phyloP scores from a whole-genome alignment of 2,797 vertebrate species.

The Arremon aurantiirostris region DNA sequence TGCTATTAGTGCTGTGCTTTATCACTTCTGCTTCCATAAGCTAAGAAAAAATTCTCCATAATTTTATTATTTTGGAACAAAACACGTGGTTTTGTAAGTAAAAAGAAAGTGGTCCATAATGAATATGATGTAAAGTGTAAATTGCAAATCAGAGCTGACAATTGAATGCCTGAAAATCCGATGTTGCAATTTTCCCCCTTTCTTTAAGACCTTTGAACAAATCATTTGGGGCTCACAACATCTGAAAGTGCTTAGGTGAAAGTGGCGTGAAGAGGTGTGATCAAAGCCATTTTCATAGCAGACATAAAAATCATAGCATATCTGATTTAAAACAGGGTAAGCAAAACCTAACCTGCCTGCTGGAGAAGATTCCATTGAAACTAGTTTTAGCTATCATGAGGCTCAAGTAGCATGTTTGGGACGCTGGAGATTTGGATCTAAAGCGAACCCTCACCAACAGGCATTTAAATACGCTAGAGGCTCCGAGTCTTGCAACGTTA shows the following conservation, averaged over 20 bases:
- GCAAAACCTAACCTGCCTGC: conserved; percentile 45
- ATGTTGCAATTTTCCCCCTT: conserved; percentile 43
- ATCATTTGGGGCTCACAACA: conserved; percentile 49
- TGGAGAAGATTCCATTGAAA: conserved; percentile 51
- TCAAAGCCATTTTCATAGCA: conserved; percentile 59
- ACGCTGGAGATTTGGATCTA: conserved; percentile 53
- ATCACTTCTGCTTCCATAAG: neutral
- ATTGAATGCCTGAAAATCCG: conserved; percentile 24
- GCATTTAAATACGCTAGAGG: conserved; percentile 44
- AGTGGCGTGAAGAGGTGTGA: conserved; percentile 57
- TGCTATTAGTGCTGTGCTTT: neutral
- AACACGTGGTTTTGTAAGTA: neutral
- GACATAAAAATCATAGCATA: conserved; percentile 49
- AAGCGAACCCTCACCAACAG: conserved; percentile 41
- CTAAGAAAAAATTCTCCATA: neutral
- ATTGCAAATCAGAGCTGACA: conserved; percentile 50
- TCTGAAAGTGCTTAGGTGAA: conserved; percentile 62
- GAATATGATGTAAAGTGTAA: conserved; percentile 32
- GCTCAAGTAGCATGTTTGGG: conserved; percentile 29
- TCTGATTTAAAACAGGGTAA: conserved; percentile 62
- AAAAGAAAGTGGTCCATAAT: conserved; percentile 21
- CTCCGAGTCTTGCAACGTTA: neutral
- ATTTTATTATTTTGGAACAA: neutral
- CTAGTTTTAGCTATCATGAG: conserved; percentile 27
- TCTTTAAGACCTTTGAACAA: conserved; percentile 59